These are phyloP conservation scores for Octonoba sinensis DNA, from an alignment of 2,888 invertebrate genomes.

Conservation along the genomic window DNA sequence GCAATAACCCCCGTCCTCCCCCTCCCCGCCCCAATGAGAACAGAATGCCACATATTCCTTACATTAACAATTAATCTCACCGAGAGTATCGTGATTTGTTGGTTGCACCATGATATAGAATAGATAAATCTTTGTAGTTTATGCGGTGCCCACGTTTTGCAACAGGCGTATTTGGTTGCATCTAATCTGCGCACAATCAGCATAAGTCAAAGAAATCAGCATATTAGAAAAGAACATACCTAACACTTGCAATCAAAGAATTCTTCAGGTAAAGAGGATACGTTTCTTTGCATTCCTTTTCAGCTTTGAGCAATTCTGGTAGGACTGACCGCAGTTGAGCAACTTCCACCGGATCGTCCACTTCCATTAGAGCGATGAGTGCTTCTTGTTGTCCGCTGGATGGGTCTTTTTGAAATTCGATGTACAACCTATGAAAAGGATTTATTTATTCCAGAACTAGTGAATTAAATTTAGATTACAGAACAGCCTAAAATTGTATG, in stretches of 20 bases:
- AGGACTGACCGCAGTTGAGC: slow-evolving; percentile 21
- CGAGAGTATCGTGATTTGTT: too few species aligned
- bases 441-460: neutral
- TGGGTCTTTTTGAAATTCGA: slow-evolving; percentile 52
- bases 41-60: too few species aligned
- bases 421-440: slow-evolving; percentile 32
- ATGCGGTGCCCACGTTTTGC: too few species aligned
- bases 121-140: too few species aligned
- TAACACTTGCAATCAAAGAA: slow-evolving; percentile 25
- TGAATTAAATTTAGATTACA: neutral
- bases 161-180: too few species aligned
- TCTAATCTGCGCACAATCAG: too few species aligned
- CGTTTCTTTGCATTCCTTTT: slow-evolving; percentile 20
- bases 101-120: too few species aligned
- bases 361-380: slow-evolving; percentile 49
- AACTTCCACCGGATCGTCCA: slow-evolving; percentile 30
- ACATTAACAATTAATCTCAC: too few species aligned
- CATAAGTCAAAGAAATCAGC: neutral
- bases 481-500: neutral
- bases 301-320: slow-evolving; percentile 36
- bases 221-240: slow-evolving; percentile 12
- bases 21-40: too few species aligned
- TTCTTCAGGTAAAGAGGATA: slow-evolving; percentile 33
- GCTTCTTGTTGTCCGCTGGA: slow-evolving; percentile 43
- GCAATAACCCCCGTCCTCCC: too few species aligned